Evolutionary conservation across 2,888 invertebrate genomes (phyloP).

Genomic region (Cerceris rybyensis): DNA sequence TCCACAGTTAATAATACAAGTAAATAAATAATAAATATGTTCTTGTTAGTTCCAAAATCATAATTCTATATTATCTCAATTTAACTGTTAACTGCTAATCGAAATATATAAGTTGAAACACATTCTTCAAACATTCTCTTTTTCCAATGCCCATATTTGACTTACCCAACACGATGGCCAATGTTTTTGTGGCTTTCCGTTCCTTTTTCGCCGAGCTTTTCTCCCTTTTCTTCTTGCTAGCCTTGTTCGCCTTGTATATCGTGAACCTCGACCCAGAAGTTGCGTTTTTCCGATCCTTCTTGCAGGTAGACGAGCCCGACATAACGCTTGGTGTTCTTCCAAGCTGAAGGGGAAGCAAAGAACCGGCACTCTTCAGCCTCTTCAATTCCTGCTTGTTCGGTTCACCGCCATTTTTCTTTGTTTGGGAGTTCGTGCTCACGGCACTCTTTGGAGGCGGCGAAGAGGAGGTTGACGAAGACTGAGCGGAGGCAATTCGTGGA

Average conservation of each 20-base stretch:
- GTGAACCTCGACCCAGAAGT: constrained; percentile 91
- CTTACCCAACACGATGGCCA: constrained; percentile 98
- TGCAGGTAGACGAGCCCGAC: constrained; percentile 83
- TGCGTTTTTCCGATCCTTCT: constrained; percentile 88
- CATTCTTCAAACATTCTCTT: too few relatives aligned
- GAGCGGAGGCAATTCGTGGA: constrained; percentile 75
- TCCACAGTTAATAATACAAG: too few relatives aligned
- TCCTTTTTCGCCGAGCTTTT: constrained; percentile 97
- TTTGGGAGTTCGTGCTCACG: constrained; percentile 55
- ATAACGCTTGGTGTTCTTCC: constrained; percentile 74
- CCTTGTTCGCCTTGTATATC: constrained; percentile 96
- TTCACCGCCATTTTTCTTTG: constrained; percentile 75
- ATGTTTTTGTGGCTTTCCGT: constrained; percentile 98
- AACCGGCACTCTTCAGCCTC: constrained; percentile 74
- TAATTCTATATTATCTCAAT: too few relatives aligned
- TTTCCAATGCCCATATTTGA: background rate
- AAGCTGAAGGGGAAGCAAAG: constrained; percentile 77
- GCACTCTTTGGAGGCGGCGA: constrained; percentile 70
- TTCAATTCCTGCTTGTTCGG: constrained; percentile 76
- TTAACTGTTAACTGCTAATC: too few relatives aligned
- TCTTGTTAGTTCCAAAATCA: too few relatives aligned
- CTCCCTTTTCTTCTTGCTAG: constrained; percentile 96
- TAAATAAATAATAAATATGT: too few relatives aligned
- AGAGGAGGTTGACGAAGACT: constrained; percentile 78
- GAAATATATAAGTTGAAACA: too few relatives aligned